Evolutionary conservation across 2,113 vertebrate genomes (phyloP).

Genomic region (Nibea coibor): DNA sequence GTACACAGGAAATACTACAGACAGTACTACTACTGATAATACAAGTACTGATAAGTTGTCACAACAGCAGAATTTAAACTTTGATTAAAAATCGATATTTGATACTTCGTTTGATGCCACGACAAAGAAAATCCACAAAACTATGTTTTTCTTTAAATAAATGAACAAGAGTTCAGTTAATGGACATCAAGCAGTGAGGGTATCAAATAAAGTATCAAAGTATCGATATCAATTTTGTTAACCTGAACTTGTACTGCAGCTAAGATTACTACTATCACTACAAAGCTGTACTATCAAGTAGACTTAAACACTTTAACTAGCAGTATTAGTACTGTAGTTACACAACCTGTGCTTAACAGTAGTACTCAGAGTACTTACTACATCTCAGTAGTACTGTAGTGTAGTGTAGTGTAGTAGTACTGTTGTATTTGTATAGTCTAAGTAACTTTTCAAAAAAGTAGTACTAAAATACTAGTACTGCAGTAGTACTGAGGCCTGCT

Average conservation of each 20-base stretch:
- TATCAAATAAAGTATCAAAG: no score
- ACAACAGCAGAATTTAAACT: no score
- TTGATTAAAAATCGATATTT: no score
- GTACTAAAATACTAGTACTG: neutral
- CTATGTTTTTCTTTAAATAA: no score
- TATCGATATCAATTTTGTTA: no score
- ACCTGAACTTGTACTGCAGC: neutral
- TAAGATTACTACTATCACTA: neutral
- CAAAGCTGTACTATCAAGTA: neutral
- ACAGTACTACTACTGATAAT: neutral
- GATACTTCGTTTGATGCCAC: no score
- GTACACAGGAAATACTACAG: slow-evolving; percentile 5
- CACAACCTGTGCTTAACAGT: neutral
- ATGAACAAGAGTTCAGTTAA: no score
- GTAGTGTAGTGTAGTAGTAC: neutral
- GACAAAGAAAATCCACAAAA: no score
- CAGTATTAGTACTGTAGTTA: neutral
- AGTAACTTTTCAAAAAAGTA: neutral
- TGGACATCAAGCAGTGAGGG: no score
- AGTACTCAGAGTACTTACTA: neutral
- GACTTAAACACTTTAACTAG: neutral
- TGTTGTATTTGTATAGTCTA: neutral
- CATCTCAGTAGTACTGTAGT: neutral
- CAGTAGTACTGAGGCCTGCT: no score
- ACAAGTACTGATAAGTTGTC: no score